These are phyloP conservation scores for Sinotaia quadrata DNA, from an alignment of 2,888 invertebrate genomes.

Conservation along the genomic window DNA sequence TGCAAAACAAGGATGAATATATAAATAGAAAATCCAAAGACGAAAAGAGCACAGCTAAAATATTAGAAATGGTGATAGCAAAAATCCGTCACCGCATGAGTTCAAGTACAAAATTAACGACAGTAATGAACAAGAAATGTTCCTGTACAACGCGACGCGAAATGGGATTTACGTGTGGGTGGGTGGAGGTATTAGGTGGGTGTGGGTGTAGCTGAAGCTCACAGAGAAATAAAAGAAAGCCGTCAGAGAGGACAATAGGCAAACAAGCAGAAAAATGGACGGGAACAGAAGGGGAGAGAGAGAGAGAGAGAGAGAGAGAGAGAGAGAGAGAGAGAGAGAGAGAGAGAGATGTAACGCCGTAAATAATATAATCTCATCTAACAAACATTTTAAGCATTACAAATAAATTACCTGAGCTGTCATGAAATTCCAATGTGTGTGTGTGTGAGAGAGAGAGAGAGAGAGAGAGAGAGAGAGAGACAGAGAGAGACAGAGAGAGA, in stretches of 20 bases:
- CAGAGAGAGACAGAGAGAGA: background rate
- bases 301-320: background rate
- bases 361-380: too few relatives aligned
- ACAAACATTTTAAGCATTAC: too few relatives aligned
- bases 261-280: background rate
- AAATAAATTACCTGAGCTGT: too few relatives aligned
- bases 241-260: background rate
- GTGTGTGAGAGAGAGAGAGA: background rate
- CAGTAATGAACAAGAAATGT: too few relatives aligned
- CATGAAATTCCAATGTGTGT: too few relatives aligned
- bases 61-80: too few relatives aligned
- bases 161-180: background rate
- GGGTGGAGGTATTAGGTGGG: background rate
- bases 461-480: background rate
- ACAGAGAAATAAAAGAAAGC: background rate
- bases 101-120: too few relatives aligned
- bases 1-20: too few relatives aligned
- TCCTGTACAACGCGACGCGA: too few relatives aligned
- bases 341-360: background rate
- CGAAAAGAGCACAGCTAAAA: too few relatives aligned
- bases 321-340: conserved; percentile 3
- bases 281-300: background rate
- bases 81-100: too few relatives aligned
- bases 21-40: too few relatives aligned
- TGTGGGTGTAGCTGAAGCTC: background rate